phyloP scores from a whole-genome alignment of 2,113 vertebrate genomes.

The Myrmecophaga tridactyla region DNA sequence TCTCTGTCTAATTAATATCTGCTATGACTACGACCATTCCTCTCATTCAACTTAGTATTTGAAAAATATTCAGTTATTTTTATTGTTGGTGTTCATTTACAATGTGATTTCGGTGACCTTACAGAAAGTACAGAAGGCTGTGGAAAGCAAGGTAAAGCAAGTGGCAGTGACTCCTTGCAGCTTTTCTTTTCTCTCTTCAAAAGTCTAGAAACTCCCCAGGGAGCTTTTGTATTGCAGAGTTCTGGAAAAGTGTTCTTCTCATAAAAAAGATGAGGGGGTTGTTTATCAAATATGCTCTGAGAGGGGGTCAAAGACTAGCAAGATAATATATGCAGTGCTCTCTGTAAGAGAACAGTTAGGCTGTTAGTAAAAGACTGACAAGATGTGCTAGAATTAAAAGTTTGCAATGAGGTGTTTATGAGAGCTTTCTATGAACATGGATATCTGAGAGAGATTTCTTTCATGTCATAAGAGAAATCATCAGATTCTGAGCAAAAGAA shows the following conservation, averaged over 20 bases:
- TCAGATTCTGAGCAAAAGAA: constrained; percentile 36
- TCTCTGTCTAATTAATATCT: background rate
- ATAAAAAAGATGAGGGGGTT: background rate
- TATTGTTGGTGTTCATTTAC: background rate
- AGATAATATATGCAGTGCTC: background rate
- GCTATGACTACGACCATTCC: background rate
- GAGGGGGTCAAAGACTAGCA: background rate
- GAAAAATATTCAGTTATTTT: constrained; percentile 9
- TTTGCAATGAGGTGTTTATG: constrained; percentile 28
- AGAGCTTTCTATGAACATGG: background rate
- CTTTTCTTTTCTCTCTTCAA: background rate
- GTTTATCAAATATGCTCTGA: background rate
- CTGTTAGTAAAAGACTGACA: constrained; percentile 1
- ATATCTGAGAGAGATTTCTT: background rate
- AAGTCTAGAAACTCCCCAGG: background rate
- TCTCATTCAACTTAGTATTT: background rate
- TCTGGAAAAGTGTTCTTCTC: background rate
- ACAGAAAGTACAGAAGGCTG: background rate
- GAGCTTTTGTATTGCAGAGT: background rate
- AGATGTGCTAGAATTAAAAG: constrained; percentile 36
- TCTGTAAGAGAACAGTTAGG: background rate
- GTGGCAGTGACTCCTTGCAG: background rate
- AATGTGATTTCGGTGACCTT: background rate
- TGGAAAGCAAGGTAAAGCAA: background rate
- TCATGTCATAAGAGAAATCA: background rate